Evolutionary conservation across 2,888 invertebrate genomes (phyloP).

Genomic region (Incurvaria masculella): DNA sequence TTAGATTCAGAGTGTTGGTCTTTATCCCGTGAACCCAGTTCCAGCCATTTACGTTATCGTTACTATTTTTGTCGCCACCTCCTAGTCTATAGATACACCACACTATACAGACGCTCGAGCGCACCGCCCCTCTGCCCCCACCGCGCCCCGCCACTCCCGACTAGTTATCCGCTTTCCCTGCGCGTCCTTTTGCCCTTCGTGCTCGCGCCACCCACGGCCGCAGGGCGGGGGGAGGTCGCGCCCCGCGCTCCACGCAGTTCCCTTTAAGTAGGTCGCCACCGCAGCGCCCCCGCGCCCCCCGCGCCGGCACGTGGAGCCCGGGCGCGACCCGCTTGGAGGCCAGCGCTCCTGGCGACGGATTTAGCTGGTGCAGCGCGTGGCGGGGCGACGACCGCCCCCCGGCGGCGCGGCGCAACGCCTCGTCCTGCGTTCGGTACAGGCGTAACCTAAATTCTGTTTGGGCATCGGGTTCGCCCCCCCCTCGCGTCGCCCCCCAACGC

Average conservation of each 20-base stretch:
- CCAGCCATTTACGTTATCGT: no score
- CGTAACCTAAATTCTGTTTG: neutral
- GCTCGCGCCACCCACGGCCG: no score
- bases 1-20: no score
- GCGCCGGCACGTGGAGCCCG: slow-evolving; percentile 1
- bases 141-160: no score
- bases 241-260: neutral
- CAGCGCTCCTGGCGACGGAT: neutral
- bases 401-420: neutral
- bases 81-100: no score
- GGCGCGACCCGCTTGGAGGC: neutral
- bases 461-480: slow-evolving; percentile 1
- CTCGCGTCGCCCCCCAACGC: neutral
- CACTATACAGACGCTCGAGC: no score
- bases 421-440: neutral
- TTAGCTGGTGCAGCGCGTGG: neutral
- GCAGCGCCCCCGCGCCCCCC: neutral
- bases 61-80: no score
- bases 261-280: neutral
- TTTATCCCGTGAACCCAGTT: no score
- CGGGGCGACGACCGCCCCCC: neutral
- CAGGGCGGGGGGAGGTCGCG: neutral
- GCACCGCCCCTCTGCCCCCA: no score
- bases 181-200: no score
- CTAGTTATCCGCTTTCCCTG: no score